These are phyloP conservation scores for Cynoglossus semilaevis DNA, from an alignment of 2,113 vertebrate species.

Conservation along the genomic window DNA sequence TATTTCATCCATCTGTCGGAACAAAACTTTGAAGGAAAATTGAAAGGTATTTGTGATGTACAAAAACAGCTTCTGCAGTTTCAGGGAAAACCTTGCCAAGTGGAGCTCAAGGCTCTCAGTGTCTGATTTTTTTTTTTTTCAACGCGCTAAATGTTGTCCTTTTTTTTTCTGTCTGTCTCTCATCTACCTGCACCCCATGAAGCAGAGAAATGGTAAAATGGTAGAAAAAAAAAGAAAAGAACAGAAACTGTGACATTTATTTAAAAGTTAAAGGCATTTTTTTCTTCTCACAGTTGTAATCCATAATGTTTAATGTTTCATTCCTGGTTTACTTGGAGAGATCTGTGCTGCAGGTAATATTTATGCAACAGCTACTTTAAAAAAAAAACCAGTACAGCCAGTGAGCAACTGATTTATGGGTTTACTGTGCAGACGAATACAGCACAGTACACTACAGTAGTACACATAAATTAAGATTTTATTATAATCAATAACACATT, in stretches of 20 bases:
- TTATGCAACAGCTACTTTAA: background rate
- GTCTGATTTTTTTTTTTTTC: background rate
- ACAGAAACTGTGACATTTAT: background rate
- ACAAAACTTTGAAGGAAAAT: slow-evolving; percentile 48
- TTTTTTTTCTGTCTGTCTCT: background rate
- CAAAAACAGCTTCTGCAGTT: slow-evolving; percentile 28
- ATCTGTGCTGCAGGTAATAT: too few relatives aligned
- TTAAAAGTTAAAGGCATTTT: background rate
- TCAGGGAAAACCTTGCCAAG: slow-evolving; percentile 14
- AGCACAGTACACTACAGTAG: too few relatives aligned
- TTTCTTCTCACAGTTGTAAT: background rate
- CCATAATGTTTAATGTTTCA: background rate
- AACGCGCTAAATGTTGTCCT: too few relatives aligned
- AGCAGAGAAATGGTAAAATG: background rate
- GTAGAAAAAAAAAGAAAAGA: background rate
- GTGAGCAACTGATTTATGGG: background rate
- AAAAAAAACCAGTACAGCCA: background rate
- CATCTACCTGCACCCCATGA: slow-evolving; percentile 6
- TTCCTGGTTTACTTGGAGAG: background rate
- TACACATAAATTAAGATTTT: too few relatives aligned
- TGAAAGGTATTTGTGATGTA: slow-evolving; percentile 36
- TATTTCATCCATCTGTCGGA: slow-evolving; percentile 38
- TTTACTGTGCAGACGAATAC: background rate
- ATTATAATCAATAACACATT: too few relatives aligned
- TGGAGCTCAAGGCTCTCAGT: slow-evolving; percentile 13